Base-by-base conservation (phyloP, 2,797 vertebrate species). In the Muscicapa striata region DNA sequence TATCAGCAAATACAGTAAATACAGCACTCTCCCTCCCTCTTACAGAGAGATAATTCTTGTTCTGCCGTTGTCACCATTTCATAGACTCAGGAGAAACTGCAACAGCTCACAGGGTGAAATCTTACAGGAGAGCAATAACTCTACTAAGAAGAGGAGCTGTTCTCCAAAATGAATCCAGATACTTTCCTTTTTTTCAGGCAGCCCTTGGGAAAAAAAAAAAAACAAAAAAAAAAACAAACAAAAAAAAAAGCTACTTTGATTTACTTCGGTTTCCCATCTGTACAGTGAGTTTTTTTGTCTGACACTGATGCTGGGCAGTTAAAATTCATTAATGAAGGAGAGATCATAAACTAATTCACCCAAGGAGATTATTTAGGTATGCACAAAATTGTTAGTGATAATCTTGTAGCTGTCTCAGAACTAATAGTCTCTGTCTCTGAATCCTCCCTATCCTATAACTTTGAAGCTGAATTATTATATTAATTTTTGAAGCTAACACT, bases 1-100 rank as follows among this genome's bases (percentile, higher is more conserved):
- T 96, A 91, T 87, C 83, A 87, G 67, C 62, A 82, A 87, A 77
- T 89, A 80, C 75, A 93, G 89, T 94, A 95, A 96, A 95, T 96
- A 93, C 57, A 95, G 92, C 72, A 49, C 70, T 69, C 64, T 92
- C 81, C 81, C 69, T 88, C 87, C 52, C 67, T 79, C 67, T 67
- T 66, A 81, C 49, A 92, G 63, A 62, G 70, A 90, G 76, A 83
- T 77, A 91, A 94, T 84, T 88, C 87, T 94, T 81, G n/a, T 83
- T 91, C 73, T 86, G 89, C 59, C 0, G 0, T 79, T 95, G 89
- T 94, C 91, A 92, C 79, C 4, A 1, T 82, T 94, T 90, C 61
- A 77, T 6, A 78, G 87, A 86, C 52, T 85, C 41, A 41, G 32
- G 49, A 94, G 87, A 89, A 90, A 75, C 36, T 89, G 49, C 59